Evolutionary conservation across 2,113 vertebrate species (phyloP), one percentile per base, ranked within the genome.

Genomic region (Brienomyrus longianalis): DNA sequence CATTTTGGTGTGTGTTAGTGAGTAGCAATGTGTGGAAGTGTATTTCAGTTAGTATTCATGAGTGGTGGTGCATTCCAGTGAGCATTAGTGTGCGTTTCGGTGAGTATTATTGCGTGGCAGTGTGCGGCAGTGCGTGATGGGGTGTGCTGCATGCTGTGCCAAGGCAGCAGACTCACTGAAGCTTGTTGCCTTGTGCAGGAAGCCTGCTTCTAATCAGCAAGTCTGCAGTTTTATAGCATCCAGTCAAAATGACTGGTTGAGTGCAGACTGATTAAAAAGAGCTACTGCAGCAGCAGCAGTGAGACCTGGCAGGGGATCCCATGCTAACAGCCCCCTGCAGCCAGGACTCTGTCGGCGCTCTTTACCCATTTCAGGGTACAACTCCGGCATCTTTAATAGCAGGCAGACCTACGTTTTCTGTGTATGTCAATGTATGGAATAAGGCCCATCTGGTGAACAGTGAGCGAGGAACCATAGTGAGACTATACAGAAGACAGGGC

Each of bases 191-290:
- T 87, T 21, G 13, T 21, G 31, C 31, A 87, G 85, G 85, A 56
- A 43, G 74, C 85, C 50, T 87, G 83, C 21, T 84, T 84, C 45
- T 84, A 84, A 84, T 84, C 83, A 47, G 83, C 13, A 11, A 83
- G 83, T n/a, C 83, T 48, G 21, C 7, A 84, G 39, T 45, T 83
- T 83, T 43, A 83, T 83, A 83, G 77, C 77, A 83, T 83, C 77
- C 77, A 83, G 39, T 83, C 77, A 84, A 47, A 48, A 47, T n/a
- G 45, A 48, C 77, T 39, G 19, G 45, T 84, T 84, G 45, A 48
- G 39, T 23, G 48, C 45, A 84, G 23, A n/a, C 8, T 48, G 45
- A 84, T 47, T 48, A 45, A 83, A 83, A 39, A 83, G 43, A 83
- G 15, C 17, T 15, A 45, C 39, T 83, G 77, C 77, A 48, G 45